These are phyloP conservation scores for Carterocephalus palaemon DNA, from an alignment of 2,888 invertebrate species.

Conservation along the genomic window DNA sequence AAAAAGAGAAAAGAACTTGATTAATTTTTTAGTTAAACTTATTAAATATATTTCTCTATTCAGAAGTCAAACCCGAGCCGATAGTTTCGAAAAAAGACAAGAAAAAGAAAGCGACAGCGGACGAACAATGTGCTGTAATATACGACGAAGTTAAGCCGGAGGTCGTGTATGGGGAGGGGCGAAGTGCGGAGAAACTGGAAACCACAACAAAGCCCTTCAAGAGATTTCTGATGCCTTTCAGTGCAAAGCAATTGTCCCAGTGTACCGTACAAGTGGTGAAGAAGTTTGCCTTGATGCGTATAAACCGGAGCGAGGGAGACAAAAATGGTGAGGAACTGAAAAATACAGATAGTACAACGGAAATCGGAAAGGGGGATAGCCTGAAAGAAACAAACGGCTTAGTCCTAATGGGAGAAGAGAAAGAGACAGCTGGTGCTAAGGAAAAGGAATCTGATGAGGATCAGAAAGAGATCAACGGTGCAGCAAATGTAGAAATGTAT, in stretches of 20 bases:
- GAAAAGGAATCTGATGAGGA: slow-evolving; percentile 11
- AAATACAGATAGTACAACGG: slow-evolving; percentile 19
- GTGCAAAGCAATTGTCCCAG: slow-evolving; percentile 37
- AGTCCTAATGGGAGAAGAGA: slow-evolving; percentile 16
- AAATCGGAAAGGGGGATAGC: too few relatives aligned
- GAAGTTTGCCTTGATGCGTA: slow-evolving; percentile 40
- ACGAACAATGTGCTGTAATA: slow-evolving; percentile 26
- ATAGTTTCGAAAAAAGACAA: slow-evolving; percentile 32
- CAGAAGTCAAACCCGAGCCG: slow-evolving; percentile 35
- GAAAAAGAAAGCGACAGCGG: slow-evolving; percentile 30
- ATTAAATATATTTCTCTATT: slow-evolving; percentile 17
- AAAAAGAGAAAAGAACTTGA: too few relatives aligned
- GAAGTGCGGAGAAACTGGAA: slow-evolving; percentile 36
- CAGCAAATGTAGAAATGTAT: slow-evolving; percentile 5
- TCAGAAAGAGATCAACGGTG: background rate
- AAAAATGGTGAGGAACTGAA: background rate
- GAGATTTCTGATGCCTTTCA: slow-evolving; percentile 49
- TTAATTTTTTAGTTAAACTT: slow-evolving; percentile 9
- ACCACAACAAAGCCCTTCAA: slow-evolving; percentile 36
- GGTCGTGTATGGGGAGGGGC: slow-evolving; percentile 14
- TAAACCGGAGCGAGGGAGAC: slow-evolving; percentile 29
- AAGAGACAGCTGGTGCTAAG: background rate
- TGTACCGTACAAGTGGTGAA: slow-evolving; percentile 33
- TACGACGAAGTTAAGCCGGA: background rate
- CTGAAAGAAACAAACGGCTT: too few relatives aligned